Conservation (phyloP, 2,888 invertebrate species). For the Temnothorax ravouxi region DNA sequence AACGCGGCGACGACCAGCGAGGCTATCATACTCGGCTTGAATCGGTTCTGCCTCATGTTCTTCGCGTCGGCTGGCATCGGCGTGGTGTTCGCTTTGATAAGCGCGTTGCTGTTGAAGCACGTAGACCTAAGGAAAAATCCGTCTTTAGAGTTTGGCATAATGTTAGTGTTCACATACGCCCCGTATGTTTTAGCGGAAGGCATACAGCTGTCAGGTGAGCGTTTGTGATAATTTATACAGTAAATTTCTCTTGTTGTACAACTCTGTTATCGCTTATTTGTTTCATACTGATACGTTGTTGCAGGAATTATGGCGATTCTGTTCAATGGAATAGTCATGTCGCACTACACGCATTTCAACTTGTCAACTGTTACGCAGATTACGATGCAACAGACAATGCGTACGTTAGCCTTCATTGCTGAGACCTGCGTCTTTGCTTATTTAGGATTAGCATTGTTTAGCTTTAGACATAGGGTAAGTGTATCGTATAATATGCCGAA, state of each 20-base stretch:
- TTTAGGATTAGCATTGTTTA: slow-evolving; percentile 96
- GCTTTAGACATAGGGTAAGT: slow-evolving; percentile 95
- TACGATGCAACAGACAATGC: slow-evolving; percentile 99
- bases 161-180: slow-evolving; percentile 99
- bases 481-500: not conserved
- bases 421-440: slow-evolving; percentile 99
- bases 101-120: slow-evolving; percentile 97
- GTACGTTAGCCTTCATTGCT: slow-evolving; percentile 98
- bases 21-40: slow-evolving; percentile 95
- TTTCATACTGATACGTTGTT: slow-evolving; percentile 76
- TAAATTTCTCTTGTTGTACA: not conserved
- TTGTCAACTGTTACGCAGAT: slow-evolving; percentile 99
- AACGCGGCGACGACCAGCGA: slow-evolving; percentile 92
- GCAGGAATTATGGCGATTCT: slow-evolving; percentile 99
- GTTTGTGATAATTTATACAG: not conserved
- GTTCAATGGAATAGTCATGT: slow-evolving; percentile 99
- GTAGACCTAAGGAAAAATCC: slow-evolving; percentile 98
- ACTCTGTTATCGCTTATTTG: slow-evolving; percentile 32
- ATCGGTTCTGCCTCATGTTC: slow-evolving; percentile 98
- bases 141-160: slow-evolving; percentile 99
- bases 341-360: slow-evolving; percentile 99
- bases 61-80: slow-evolving; percentile 99
- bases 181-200: slow-evolving; percentile 99
- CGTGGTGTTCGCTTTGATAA: slow-evolving; percentile 96
- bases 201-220: slow-evolving; percentile 94